Conservation (phyloP, 2,113 vertebrate genomes). For the Urocynchramus pylzowi region DNA sequence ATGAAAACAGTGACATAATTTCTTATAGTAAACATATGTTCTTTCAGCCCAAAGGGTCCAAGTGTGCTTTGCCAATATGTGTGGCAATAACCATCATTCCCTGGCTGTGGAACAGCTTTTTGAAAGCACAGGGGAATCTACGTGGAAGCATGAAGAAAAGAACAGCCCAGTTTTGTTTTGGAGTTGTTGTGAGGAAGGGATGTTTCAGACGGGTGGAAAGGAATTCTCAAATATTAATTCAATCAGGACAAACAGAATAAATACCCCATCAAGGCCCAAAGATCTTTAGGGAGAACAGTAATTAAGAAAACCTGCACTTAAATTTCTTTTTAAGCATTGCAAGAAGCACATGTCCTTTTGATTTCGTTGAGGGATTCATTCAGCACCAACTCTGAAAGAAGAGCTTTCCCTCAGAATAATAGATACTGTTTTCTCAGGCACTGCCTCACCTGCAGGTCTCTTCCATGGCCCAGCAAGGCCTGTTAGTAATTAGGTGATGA, state of each 20-base stretch:
- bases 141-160: background rate
- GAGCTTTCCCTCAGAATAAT: background rate
- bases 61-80: background rate
- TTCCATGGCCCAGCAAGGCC: background rate
- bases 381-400: background rate
- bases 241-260: background rate
- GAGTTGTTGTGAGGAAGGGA: background rate
- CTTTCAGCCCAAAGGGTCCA: background rate
- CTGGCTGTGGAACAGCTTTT: background rate
- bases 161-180: background rate
- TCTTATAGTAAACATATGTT: background rate
- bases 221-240: background rate
- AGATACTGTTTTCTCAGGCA: background rate
- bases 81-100: background rate
- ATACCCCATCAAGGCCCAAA: background rate
- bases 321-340: background rate
- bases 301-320: background rate
- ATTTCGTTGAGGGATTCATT: background rate
- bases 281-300: background rate
- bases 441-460: background rate
- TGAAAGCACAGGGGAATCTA: background rate
- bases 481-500: slow-evolving; percentile 45
- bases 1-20: background rate
- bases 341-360: background rate
- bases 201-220: background rate